Evolutionary conservation across 2,797 vertebrate species (phyloP), one percentile per base, ranked within the genome.

Genomic region (Novumbra hubbsi): DNA sequence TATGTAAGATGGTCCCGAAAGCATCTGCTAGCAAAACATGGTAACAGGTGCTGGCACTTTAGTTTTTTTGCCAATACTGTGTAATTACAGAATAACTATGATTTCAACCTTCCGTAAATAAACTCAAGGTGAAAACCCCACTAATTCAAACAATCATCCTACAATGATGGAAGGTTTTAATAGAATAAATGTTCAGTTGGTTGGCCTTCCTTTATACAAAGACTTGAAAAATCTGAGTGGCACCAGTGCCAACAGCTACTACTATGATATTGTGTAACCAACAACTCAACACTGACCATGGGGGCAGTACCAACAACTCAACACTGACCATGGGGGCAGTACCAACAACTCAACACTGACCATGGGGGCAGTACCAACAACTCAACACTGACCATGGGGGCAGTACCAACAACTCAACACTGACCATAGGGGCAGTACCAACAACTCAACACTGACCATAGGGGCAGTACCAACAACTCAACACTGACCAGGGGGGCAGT

Each of bases 71-170:
- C 41, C 41, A 1, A 45, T 21, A 60, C 11, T 60, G 55, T 27
- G 55, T 60, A 60, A 60, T 60, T 60, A 60, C 55, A 27, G 55
- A 60, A 60, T 24, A 21, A 60, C 21, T 60, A 27, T 11, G 7
- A 60, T 60, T 11, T 60, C 9, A 60, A 60, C 21, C n/a, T 14
- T 60, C 21, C 24, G 55, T 24, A 60, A 60, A 14, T 60, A 24
- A 60, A 60, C 55, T 60, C 55, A 60, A 60, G 55, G 21, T 24
- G 21, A 60, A 21, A 24, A 24, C 55, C 79, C 49, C 66, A 79
- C 69, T 75, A 71, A 72, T 12, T 45, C 41, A 3, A 21, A n/a
- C 52, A 55, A 55, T 55, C n/a, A 55, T 55, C 7, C 52, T 55
- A 55, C 52, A 55, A 19, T 55, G 52, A 9, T 55, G 52, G n/a